Conservation (phyloP, 2,113 vertebrate genomes). For the Typhlomys cinereus region DNA sequence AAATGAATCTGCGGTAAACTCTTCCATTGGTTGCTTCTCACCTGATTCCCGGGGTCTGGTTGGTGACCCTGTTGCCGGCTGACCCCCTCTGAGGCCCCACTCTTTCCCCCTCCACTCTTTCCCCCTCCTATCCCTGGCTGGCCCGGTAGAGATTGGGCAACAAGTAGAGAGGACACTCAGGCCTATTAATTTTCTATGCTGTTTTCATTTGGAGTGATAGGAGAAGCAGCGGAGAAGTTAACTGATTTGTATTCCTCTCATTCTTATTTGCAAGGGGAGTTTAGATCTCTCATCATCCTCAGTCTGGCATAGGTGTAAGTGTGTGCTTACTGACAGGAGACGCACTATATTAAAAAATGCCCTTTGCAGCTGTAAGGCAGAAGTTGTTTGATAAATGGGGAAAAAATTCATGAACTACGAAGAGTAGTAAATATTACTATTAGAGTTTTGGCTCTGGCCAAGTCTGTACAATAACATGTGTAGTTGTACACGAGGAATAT, state of each 20-base stretch:
- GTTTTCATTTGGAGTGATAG: not conserved
- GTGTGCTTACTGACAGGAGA: not conserved
- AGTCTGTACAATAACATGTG: not conserved
- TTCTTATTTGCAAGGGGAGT: slow-evolving; percentile 15
- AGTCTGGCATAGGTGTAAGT: not conserved
- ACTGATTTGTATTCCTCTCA: slow-evolving; percentile 31
- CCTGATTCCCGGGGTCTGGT: too few relatives aligned
- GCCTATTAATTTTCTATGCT: not conserved
- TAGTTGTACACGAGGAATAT: not conserved
- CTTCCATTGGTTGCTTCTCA: too few relatives aligned
- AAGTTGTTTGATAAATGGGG: not conserved
- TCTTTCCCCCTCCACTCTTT: too few relatives aligned
- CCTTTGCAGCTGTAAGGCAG: not conserved
- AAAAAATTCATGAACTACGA: not conserved
- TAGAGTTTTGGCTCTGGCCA: not conserved
- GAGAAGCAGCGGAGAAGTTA: not conserved
- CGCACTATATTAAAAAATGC: not conserved
- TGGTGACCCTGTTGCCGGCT: too few relatives aligned
- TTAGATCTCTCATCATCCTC: not conserved
- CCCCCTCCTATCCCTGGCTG: not conserved
- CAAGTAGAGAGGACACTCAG: slow-evolving; percentile 23
- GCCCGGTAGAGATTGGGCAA: too few relatives aligned
- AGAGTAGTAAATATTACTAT: not conserved
- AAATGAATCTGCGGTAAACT: too few relatives aligned
- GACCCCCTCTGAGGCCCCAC: too few relatives aligned